Percentiles rank a stretch among this genome's conserved stretches.
Evolutionary conservation across 2,113 vertebrate species (phyloP).

Genomic region (Callaeas wilsoni): DNA sequence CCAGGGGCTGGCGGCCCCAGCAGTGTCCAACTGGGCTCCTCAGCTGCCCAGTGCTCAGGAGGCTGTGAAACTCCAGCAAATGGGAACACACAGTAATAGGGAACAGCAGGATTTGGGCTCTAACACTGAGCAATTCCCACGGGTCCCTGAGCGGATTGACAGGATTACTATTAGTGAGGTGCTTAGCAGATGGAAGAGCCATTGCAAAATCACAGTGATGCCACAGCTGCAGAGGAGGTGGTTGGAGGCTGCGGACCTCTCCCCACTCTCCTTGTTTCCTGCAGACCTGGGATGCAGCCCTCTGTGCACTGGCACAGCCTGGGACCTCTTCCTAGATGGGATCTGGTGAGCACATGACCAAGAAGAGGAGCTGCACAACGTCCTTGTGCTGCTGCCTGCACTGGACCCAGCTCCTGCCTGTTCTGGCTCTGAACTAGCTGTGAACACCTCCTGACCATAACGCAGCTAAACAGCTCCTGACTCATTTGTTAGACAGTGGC

Average conservation of each 20-base stretch:
- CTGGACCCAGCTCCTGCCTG: neutral
- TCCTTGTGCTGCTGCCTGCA: neutral
- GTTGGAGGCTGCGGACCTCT: neutral
- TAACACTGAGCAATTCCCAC: neutral
- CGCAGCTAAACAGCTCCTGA: fast-evolving
- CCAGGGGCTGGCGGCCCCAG: neutral
- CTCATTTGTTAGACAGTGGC: neutral
- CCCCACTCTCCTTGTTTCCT: neutral
- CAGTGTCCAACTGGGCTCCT: neutral
- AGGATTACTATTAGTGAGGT: neutral
- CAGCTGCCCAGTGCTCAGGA: neutral
- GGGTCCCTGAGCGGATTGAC: neutral
- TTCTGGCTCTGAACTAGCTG: neutral
- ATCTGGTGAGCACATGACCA: neutral
- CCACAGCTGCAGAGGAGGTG: neutral
- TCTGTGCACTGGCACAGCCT: neutral
- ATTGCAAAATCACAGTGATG: neutral
- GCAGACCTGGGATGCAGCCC: neutral
- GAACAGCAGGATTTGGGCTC: constrained; percentile 1
- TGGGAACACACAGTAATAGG: neutral
- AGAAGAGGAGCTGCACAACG: neutral
- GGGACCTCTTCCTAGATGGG: neutral
- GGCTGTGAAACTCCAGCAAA: neutral
- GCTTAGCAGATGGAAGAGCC: constrained; percentile 17
- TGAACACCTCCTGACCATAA: neutral